phyloP scores from a whole-genome alignment of 2,797 vertebrate genomes.

The Chrosomus eos region DNA sequence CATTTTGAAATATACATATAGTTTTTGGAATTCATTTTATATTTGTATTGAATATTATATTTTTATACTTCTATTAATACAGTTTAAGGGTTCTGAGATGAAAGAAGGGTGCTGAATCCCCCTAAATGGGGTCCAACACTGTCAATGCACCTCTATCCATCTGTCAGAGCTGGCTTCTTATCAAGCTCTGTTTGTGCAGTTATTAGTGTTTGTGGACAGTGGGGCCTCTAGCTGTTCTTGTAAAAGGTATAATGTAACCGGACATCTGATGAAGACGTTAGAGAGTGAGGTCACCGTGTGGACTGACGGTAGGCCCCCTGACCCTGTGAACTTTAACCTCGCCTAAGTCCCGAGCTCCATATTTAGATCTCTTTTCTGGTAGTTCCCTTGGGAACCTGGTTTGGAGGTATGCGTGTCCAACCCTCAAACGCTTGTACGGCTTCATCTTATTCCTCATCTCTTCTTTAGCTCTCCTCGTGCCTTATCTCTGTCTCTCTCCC shows the following conservation, averaged over 20 bases:
- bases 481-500: constrained; percentile 5
- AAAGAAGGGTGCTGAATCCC: not conserved
- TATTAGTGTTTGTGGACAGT: constrained; percentile 57
- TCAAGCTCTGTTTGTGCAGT: not conserved
- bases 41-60: not conserved
- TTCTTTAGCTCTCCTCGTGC: not conserved
- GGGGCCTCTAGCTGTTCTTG: constrained; percentile 62
- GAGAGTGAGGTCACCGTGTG: constrained; percentile 61
- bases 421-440: not conserved
- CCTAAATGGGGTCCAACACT: not conserved
- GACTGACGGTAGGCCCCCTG: constrained; percentile 65
- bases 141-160: not conserved
- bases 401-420: constrained; percentile 24
- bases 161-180: not conserved
- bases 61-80: not conserved
- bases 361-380: constrained; percentile 58
- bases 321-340: constrained; percentile 63
- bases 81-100: not conserved
- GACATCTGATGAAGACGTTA: constrained; percentile 72
- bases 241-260: constrained; percentile 63
- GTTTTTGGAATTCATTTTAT: not conserved
- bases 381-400: constrained; percentile 34
- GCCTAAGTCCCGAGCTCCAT: constrained; percentile 49
- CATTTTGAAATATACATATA: too few species aligned
- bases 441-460: constrained; percentile 3